Evolutionary conservation across 2,797 vertebrate genomes (phyloP).

Genomic region (Sebastolobus altivelis): DNA sequence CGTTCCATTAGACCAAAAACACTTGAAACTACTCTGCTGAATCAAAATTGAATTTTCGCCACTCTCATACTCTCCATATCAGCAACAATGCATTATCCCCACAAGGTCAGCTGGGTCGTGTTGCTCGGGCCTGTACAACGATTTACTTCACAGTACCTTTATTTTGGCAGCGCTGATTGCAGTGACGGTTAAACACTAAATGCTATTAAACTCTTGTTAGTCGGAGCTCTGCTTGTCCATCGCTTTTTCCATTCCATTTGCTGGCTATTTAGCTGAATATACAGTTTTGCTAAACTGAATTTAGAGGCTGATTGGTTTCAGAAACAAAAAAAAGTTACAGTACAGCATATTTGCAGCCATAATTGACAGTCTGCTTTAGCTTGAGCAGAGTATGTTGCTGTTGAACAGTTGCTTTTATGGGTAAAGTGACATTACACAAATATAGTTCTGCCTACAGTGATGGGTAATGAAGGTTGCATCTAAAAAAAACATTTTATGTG

Average conservation of each 20-base stretch:
- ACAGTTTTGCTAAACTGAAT: slow-evolving; percentile 62
- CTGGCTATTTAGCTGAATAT: slow-evolving; percentile 68
- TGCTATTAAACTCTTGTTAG: slow-evolving; percentile 71
- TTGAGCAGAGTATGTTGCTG: slow-evolving; percentile 12
- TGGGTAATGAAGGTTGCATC: background rate
- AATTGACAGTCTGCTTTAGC: slow-evolving; percentile 39
- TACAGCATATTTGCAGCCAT: slow-evolving; percentile 31
- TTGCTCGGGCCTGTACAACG: slow-evolving; percentile 41
- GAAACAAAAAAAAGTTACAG: slow-evolving; percentile 29
- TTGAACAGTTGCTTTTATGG: slow-evolving; percentile 27
- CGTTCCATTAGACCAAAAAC: slow-evolving; percentile 79
- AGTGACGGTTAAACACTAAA: slow-evolving; percentile 66
- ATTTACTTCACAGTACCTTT: slow-evolving; percentile 70
- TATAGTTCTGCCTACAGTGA: background rate
- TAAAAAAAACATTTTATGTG: background rate
- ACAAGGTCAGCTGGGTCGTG: slow-evolving; percentile 77
- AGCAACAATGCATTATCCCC: slow-evolving; percentile 77
- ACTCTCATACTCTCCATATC: slow-evolving; percentile 77
- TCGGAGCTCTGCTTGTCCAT: slow-evolving; percentile 64
- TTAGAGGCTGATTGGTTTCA: slow-evolving; percentile 57
- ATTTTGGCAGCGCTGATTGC: slow-evolving; percentile 64
- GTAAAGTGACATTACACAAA: slow-evolving; percentile 20
- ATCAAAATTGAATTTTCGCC: slow-evolving; percentile 81
- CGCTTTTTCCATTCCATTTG: slow-evolving; percentile 64
- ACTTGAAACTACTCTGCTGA: slow-evolving; percentile 76